Base-by-base conservation (phyloP, 2,888 invertebrate genomes). In the Chrysodeixis includens region DNA sequence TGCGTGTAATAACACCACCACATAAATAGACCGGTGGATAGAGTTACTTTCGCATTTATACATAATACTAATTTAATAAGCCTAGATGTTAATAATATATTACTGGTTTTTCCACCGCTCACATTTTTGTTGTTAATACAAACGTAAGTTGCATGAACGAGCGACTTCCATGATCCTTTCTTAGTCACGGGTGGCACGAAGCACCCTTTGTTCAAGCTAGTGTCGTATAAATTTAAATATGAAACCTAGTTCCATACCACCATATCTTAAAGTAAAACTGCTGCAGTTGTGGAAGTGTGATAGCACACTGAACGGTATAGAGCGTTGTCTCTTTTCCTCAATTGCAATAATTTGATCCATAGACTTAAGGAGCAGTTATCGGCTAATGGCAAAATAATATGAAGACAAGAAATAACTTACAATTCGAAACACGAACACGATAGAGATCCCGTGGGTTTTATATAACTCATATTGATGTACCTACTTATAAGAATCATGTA, bases 131-230 rank as follows among this genome's bases (percentile, higher is more conserved):
- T 52, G 7, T 46, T 62, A 51, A 51, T 56, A 20, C 16, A 46
- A 18, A 18, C 30, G 18, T 6, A 44, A 62, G 58, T 59, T 59
- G 40, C 8, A 40, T 32, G 52, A 16, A 35, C 30, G 53, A 12
- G n/a, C 1, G 44, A 32, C 53, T 70, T 54, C 40, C 49, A 30
- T 56, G 44, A 73, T 75, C 76, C 59, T 20, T 32, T 46, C 35
- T n/a, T 51, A 16, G 14, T 26, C n/a, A 30, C 30, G 46, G 55
- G 49, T 18, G 56, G 65, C 58, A 64, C 70, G 18, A 9, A 46
- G 18, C 46, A 3, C 16, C n/a, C 40, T 40, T 40, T 40, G 18
- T 46, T 46, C 46, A 46, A 16, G 16, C 40, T n/a, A 3, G 14
- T 40, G 40, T 40, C n/a, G n/a, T 40, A 40, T n/a, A n/a, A 32